These are phyloP conservation scores for Phoeniculus purpureus DNA, from an alignment of 2,797 vertebrate species.

Conservation along the genomic window DNA sequence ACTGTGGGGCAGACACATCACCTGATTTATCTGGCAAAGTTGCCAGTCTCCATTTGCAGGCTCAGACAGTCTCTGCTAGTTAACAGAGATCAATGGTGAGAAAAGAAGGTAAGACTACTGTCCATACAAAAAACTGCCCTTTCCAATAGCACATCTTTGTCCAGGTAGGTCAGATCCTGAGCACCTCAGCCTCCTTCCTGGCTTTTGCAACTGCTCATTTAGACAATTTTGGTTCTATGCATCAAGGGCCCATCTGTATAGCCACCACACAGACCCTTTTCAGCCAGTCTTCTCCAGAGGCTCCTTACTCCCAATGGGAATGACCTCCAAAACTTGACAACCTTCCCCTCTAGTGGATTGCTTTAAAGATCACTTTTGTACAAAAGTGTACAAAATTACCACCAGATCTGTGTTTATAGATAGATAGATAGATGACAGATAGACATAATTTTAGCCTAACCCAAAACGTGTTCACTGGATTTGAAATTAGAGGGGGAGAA, in stretches of 20 bases:
- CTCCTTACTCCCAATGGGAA: slow-evolving; percentile 12
- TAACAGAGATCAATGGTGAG: not conserved
- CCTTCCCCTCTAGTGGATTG: not conserved
- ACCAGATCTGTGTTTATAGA: not conserved
- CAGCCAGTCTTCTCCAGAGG: not conserved
- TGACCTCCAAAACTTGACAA: not conserved
- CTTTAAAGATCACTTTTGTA: slow-evolving; percentile 5
- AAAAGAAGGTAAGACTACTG: not conserved
- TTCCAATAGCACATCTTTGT: not conserved
- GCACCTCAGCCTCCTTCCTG: not conserved
- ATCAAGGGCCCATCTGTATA: not conserved
- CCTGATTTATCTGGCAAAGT: slow-evolving; percentile 24
- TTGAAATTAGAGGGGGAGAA: slow-evolving; percentile 55
- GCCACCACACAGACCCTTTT: not conserved
- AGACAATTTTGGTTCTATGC: not conserved
- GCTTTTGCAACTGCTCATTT: slow-evolving; percentile 6
- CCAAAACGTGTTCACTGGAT: slow-evolving; percentile 31
- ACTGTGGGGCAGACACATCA: not conserved
- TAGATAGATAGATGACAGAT: not conserved
- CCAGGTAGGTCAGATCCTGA: not conserved
- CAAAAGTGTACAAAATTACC: not conserved
- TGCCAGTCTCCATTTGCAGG: not conserved
- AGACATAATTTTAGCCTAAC: not conserved
- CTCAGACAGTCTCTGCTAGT: not conserved
- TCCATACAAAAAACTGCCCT: not conserved